phyloP scores from a whole-genome alignment of 2,888 invertebrate species.

The Priocnemis perturbator region DNA sequence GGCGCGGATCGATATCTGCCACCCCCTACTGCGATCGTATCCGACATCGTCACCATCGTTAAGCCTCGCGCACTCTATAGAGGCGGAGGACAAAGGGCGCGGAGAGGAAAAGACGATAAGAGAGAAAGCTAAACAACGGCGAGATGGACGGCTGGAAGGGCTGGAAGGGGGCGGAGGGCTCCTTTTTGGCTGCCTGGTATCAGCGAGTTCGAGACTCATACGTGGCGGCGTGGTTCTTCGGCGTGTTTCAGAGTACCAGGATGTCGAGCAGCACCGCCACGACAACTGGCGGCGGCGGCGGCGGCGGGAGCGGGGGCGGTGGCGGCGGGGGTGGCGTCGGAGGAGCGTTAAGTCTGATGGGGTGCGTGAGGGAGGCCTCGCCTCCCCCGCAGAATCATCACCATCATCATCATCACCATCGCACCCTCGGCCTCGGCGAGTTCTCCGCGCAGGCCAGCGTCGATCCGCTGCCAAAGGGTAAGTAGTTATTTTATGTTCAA shows the following conservation, averaged over 20 bases:
- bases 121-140: not conserved
- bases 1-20: slow-evolving; percentile 51
- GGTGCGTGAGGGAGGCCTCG: slow-evolving; percentile 79
- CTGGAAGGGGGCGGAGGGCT: slow-evolving; percentile 50
- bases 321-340: slow-evolving; percentile 77
- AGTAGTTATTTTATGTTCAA: slow-evolving; percentile 21
- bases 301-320: slow-evolving; percentile 78
- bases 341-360: slow-evolving; percentile 82
- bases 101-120: slow-evolving; percentile 1
- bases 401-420: slow-evolving; percentile 73
- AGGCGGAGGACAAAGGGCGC: not conserved
- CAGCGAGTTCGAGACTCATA: slow-evolving; percentile 62
- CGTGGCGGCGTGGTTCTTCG: slow-evolving; percentile 62
- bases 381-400: slow-evolving; percentile 79
- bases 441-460: slow-evolving; percentile 60
- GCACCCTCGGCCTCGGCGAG: slow-evolving; percentile 66
- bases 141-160: slow-evolving; percentile 49
- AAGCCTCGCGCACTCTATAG: not conserved
- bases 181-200: slow-evolving; percentile 56
- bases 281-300: slow-evolving; percentile 69
- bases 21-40: slow-evolving; percentile 20
- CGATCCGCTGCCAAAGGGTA: slow-evolving; percentile 71
- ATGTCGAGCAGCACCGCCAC: slow-evolving; percentile 58
- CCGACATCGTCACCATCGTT: slow-evolving; percentile 12
- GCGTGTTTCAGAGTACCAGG: slow-evolving; percentile 66